Evolutionary conservation across 2,113 vertebrate species (phyloP).

Genomic region (Motacilla tschutschensis): DNA sequence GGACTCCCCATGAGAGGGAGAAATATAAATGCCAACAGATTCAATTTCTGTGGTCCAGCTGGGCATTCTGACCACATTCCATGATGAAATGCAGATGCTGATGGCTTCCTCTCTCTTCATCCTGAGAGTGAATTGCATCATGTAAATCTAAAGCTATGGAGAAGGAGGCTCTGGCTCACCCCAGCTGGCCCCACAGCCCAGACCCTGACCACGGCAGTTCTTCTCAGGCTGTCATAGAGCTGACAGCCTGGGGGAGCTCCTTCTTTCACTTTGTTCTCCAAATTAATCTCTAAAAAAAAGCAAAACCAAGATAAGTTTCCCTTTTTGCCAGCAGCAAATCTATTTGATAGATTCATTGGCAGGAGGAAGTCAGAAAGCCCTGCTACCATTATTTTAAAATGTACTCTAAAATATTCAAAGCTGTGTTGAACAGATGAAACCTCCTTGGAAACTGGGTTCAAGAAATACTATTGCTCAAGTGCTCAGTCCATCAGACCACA

Average conservation of each 20-base stretch:
- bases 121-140: not conserved
- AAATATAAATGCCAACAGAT: not conserved
- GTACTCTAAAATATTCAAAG: not conserved
- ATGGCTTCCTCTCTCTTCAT: not conserved
- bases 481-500: not conserved
- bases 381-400: slow-evolving; percentile 1
- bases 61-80: not conserved
- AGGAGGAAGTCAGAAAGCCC: not conserved
- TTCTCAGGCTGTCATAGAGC: fast-evolving
- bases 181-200: not conserved
- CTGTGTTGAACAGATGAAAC: not conserved
- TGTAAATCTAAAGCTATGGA: not conserved
- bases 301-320: not conserved
- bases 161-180: not conserved
- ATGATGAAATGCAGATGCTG: not conserved
- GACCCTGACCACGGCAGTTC: not conserved
- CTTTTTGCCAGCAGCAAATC: not conserved
- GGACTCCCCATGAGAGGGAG: fast-evolving
- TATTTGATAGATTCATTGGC: not conserved
- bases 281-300: not conserved
- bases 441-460: slow-evolving; percentile 5
- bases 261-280: not conserved
- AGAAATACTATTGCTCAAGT: not conserved
- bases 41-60: not conserved
- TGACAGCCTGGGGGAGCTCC: not conserved